Evolutionary conservation across 2,888 invertebrate species (phyloP), one percentile per base, ranked within the genome.

Genomic region (Thereva unica): DNA sequence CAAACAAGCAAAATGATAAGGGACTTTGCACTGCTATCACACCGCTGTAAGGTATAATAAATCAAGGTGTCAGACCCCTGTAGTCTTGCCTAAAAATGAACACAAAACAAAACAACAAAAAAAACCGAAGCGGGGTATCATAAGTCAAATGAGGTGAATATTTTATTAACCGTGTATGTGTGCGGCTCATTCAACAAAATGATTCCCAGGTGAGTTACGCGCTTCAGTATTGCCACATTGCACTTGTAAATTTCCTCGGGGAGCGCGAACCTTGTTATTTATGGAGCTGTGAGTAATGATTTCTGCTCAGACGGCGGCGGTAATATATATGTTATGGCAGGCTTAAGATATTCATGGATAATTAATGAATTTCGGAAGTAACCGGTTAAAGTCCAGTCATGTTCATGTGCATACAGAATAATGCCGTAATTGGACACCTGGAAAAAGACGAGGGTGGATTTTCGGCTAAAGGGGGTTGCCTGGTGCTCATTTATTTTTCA

Each of bases 171-270:
- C 23, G 23, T 23, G 2, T 23, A 23, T 23, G 23, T 23, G 23
- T 23, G 23, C 1, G 23, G 23, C 23, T 23, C 23, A 23, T 23
- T 23, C 23, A 23, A 23, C 23, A 23, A 61, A 61, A 49, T 61
- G 50, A 61, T 61, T 49, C 40, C 35, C 50, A 50, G 34, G 10
- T 49, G 61, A 61, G 23, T 23, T 23, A 50, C 50, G 10, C 40
- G 40, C 4, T 10, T 37, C 5, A 57, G 8, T 10, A 38, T 6
- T 50, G 61, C 61, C 49, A 61, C 35, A 40, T 34, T 61, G 61
- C 61, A 61, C 49, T 50, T 61, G 50, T 49, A 61, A 49, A 50
- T 49, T 61, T 61, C 61, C 61, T 61, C 49, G 38, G 61, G 61
- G 61, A 50, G 23, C 40, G 38, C 40, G 49, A 40, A 23, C 23